Conservation (phyloP, 2,888 invertebrate genomes). For the Loripinus fragilis region DNA sequence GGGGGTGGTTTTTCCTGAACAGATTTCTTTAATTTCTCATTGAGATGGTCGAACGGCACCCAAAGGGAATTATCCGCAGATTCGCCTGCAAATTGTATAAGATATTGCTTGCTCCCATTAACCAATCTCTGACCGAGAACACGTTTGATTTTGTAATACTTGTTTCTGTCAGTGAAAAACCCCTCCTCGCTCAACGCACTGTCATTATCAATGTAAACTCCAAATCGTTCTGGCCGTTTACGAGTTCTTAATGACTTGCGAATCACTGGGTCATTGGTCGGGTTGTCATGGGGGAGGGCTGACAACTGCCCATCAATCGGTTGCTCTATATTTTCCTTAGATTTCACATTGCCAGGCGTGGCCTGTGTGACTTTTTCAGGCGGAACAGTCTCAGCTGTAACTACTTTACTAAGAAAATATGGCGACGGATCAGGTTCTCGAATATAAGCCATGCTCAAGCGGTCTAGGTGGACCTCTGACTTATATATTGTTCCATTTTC, state of each 20-base stretch:
- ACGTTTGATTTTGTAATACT: too few relatives aligned
- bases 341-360: not conserved
- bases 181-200: not conserved
- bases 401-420: constrained; percentile 12
- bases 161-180: too few relatives aligned
- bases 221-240: constrained; percentile 14
- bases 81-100: not conserved
- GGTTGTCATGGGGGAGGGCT: not conserved
- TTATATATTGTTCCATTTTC: not conserved
- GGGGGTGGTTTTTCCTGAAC: not conserved
- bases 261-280: not conserved
- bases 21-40: not conserved
- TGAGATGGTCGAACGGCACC: constrained; percentile 4
- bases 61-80: not conserved
- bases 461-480: not conserved
- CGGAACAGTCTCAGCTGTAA: not conserved
- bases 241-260: too few relatives aligned
- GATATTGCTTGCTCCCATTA: too few relatives aligned
- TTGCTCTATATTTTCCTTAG: not conserved
- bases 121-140: too few relatives aligned
- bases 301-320: constrained; percentile 9
- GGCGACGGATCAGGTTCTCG: not conserved
- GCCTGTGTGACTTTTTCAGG: constrained; percentile 3
- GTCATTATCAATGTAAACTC: constrained; percentile 4
- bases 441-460: constrained; percentile 5